Percentiles rank a stretch among this genome's conserved stretches.
phyloP scores from a whole-genome alignment of 2,888 invertebrate genomes.

The Coelinius sp. region DNA sequence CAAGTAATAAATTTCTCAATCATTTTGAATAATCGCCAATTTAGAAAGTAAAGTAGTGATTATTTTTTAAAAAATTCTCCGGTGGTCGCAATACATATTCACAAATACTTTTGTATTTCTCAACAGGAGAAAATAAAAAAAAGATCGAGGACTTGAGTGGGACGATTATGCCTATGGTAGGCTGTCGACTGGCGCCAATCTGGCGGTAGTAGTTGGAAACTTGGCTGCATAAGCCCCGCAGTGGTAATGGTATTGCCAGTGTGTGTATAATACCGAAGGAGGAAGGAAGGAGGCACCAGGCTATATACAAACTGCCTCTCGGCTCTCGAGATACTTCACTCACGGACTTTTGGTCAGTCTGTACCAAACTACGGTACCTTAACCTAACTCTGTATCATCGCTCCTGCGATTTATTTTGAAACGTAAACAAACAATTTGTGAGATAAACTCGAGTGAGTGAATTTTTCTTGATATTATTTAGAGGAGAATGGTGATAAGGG shows the following conservation, averaged over 20 bases:
- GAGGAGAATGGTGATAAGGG: no score
- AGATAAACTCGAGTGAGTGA: neutral
- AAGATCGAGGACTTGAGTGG: constrained; percentile 17
- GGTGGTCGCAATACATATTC: neutral
- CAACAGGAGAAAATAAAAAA: neutral
- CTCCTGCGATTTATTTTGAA: constrained; percentile 7
- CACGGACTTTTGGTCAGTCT: constrained; percentile 43
- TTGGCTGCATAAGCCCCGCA: constrained; percentile 19
- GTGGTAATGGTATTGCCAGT: constrained; percentile 19
- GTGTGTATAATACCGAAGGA: constrained; percentile 33
- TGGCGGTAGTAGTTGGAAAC: constrained; percentile 53
- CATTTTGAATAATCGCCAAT: no score
- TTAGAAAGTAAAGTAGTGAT: no score
- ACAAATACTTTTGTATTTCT: neutral
- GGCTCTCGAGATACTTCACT: constrained; percentile 38
- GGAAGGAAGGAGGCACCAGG: constrained; percentile 31
- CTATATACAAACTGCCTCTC: constrained; percentile 11
- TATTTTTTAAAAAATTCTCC: neutral
- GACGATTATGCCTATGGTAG: constrained; percentile 19
- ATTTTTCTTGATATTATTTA: no score
- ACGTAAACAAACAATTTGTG: constrained; percentile 36
- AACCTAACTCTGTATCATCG: constrained; percentile 30
- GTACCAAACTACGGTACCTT: constrained; percentile 48
- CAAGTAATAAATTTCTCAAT: no score
- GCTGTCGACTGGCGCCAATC: constrained; percentile 54